Percentiles rank a stretch among this genome's conserved stretches.
Conservation (phyloP, 2,888 invertebrate species). For the Epiperipatus broadwayi region DNA sequence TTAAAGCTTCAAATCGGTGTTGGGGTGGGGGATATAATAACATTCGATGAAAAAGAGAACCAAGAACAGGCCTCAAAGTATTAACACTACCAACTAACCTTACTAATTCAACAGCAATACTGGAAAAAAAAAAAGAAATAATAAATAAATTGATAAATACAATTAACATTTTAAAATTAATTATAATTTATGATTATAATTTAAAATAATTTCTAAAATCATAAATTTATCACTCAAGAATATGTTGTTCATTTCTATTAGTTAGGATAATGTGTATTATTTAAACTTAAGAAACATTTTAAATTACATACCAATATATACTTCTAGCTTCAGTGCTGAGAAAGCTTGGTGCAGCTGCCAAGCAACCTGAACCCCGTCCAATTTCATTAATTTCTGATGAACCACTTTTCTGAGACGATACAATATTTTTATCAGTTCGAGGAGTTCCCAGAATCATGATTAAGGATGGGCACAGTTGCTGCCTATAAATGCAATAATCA, state of each 20-base stretch:
- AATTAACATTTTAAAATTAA: not conserved
- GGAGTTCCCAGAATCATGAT: conserved; percentile 74
- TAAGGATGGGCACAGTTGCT: conserved; percentile 71
- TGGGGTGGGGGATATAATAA: conserved; percentile 64
- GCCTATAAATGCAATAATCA: conserved; percentile 45
- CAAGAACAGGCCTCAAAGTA: conserved; percentile 59
- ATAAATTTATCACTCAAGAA: no score
- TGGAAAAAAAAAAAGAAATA: conserved; percentile 26
- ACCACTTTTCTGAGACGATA: conserved; percentile 31
- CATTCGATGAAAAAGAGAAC: conserved; percentile 82
- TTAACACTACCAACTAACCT: conserved; percentile 68
- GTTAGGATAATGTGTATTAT: no score
- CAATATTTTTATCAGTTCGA: conserved; percentile 55
- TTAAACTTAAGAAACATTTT: not conserved
- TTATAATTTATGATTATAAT: not conserved
- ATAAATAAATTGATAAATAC: conserved; percentile 1
- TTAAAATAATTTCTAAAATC: no score
- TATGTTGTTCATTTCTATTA: no score
- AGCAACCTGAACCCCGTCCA: conserved; percentile 46
- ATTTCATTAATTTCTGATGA: conserved; percentile 33
- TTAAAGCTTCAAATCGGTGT: conserved; percentile 62
- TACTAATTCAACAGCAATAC: conserved; percentile 71
- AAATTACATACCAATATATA: conserved; percentile 48
- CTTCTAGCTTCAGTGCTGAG: conserved; percentile 70
- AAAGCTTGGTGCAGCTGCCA: conserved; percentile 51